These are phyloP conservation scores for Stictonetta naevosa DNA, from an alignment of 2,113 vertebrate species.

Conservation along the genomic window DNA sequence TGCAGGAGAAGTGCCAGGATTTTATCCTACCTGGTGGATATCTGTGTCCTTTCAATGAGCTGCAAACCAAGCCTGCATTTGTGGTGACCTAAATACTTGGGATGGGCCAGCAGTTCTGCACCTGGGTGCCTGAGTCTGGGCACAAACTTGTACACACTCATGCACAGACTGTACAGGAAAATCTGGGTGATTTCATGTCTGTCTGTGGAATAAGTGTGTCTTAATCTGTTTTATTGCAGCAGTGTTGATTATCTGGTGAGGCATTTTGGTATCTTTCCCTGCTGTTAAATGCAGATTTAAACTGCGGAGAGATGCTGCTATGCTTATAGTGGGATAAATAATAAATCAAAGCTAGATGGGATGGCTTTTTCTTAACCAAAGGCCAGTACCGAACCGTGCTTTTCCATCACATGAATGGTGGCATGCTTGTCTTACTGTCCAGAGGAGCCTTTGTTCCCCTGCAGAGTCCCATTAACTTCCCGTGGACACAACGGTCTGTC, in stretches of 20 bases:
- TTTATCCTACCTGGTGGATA: neutral
- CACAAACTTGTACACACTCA: fast-evolving
- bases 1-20: neutral
- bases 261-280: fast-evolving
- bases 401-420: neutral
- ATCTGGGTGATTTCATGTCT: neutral
- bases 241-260: fast-evolving
- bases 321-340: neutral
- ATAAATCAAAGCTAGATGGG: neutral
- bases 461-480: conserved; percentile 5
- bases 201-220: neutral
- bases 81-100: neutral
- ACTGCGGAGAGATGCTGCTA: neutral
- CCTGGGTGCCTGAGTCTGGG: neutral
- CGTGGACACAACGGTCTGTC: neutral
- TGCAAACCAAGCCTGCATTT: neutral
- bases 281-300: neutral
- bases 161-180: fast-evolving
- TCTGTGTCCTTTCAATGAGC: neutral
- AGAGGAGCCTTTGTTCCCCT: neutral
- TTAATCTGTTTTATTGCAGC: neutral
- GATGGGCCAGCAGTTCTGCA: neutral
- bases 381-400: neutral
- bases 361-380: neutral
- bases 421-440: neutral